These are phyloP conservation scores for Phragmatobia fuliginosa DNA, from an alignment of 2,888 invertebrate genomes.

Conservation along the genomic window DNA sequence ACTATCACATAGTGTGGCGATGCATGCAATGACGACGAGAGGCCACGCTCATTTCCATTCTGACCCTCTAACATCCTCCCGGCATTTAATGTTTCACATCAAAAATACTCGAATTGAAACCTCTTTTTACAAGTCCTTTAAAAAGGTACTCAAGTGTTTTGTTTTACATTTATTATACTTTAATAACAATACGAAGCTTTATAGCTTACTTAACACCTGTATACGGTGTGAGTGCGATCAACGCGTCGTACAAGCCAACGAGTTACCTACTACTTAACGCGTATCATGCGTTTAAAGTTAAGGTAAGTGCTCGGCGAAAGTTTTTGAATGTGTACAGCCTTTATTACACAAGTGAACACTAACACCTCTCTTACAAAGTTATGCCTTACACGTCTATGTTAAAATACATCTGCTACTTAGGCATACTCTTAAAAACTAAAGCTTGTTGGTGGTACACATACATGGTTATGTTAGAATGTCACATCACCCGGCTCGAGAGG, in stretches of 20 bases:
- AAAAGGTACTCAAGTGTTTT: background rate
- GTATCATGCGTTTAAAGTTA: constrained; percentile 56
- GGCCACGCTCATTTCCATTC: background rate
- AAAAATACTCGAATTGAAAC: background rate
- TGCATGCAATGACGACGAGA: background rate
- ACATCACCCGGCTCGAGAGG: too few relatives aligned
- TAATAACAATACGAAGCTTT: background rate
- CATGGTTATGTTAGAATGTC: too few relatives aligned
- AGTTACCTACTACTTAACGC: constrained; percentile 55
- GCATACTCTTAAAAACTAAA: background rate
- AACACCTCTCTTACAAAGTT: constrained; percentile 47
- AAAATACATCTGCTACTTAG: background rate
- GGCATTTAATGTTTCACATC: background rate
- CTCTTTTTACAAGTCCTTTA: background rate
- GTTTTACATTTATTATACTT: background rate
- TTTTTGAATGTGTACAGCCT: constrained; percentile 52
- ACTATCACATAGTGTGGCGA: background rate
- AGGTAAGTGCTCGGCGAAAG: constrained; percentile 51
- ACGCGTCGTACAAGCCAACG: constrained; percentile 50
- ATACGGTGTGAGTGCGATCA: constrained; percentile 42
- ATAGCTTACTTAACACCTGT: background rate
- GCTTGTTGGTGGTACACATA: background rate
- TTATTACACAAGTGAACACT: constrained; percentile 49
- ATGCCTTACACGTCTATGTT: constrained; percentile 1
- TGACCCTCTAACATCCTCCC: too few relatives aligned